phyloP scores from a whole-genome alignment of 2,888 invertebrate genomes.

The Athalia circularis region DNA sequence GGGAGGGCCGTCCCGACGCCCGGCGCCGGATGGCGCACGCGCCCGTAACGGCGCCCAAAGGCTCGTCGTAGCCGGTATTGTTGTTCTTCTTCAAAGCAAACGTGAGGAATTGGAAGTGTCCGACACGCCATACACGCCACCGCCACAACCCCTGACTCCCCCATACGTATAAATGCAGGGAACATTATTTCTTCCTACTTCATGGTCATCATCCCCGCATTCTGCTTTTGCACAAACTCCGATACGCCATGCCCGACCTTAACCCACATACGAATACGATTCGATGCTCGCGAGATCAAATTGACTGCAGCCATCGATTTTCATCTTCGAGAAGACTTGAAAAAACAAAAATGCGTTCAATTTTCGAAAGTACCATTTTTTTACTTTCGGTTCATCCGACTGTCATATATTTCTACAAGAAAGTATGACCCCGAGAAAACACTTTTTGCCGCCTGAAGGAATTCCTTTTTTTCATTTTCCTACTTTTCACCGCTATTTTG shows the following conservation, averaged over 20 bases:
- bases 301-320: too few species aligned
- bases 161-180: not conserved
- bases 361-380: too few species aligned
- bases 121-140: slow-evolving; percentile 31
- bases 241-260: not conserved
- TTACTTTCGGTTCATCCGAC: too few species aligned
- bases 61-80: slow-evolving; percentile 41
- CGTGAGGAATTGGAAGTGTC: slow-evolving; percentile 45
- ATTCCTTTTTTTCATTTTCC: too few species aligned
- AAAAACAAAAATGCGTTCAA: not conserved
- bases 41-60: slow-evolving; percentile 35
- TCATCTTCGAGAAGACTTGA: too few species aligned
- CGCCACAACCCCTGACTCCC: slow-evolving; percentile 6
- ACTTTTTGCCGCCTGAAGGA: too few species aligned
- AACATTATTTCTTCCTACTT: too few species aligned
- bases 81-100: slow-evolving; percentile 44
- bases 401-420: too few species aligned
- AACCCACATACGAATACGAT: slow-evolving; percentile 7
- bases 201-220: too few species aligned
- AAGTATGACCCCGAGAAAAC: too few species aligned
- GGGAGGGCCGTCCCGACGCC: slow-evolving; percentile 58
- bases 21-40: slow-evolving; percentile 57
- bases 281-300: too few species aligned
- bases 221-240: not conserved
- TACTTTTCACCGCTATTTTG: too few species aligned